Evolutionary conservation across 2,888 invertebrate species (phyloP).

Genomic region (Automeris io): DNA sequence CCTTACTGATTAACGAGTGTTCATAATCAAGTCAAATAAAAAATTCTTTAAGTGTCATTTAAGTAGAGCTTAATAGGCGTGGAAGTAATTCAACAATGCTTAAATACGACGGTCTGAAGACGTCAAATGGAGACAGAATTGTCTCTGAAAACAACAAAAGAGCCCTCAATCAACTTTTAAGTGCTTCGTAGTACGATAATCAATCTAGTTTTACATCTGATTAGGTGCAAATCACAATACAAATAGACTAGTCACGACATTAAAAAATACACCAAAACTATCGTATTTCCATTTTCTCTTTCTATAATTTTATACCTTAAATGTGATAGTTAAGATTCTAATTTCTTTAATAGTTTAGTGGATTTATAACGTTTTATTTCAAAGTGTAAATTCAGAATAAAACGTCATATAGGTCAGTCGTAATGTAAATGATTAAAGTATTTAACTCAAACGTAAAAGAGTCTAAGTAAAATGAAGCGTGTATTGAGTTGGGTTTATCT

Average conservation of each 20-base stretch:
- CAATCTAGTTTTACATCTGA: conserved; percentile 73
- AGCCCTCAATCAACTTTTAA: conserved; percentile 42
- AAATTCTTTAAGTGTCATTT: conserved; percentile 10
- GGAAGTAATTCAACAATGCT: conserved; percentile 24
- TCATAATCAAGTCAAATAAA: too few relatives aligned
- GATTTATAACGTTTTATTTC: conserved; percentile 15
- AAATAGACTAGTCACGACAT: conserved; percentile 69
- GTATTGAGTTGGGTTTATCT: conserved; percentile 25
- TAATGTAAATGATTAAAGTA: conserved; percentile 27
- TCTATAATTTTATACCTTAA: conserved; percentile 14
- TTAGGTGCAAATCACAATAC: conserved; percentile 74
- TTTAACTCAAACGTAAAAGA: conserved; percentile 28
- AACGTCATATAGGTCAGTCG: conserved; percentile 27
- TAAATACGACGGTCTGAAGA: conserved; percentile 23
- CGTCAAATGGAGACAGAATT: conserved; percentile 42
- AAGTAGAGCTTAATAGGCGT: conserved; percentile 28
- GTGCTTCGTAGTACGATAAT: conserved; percentile 53
- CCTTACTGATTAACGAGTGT: too few relatives aligned
- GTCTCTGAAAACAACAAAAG: conserved; percentile 54
- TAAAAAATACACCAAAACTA: conserved; percentile 11
- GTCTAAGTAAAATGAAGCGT: conserved; percentile 24
- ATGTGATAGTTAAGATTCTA: conserved; percentile 9
- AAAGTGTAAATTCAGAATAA: conserved; percentile 17
- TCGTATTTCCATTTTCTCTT: background rate
- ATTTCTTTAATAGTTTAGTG: background rate